Percentiles rank a stretch among this genome's conserved stretches.
Conservation (phyloP, 2,888 invertebrate genomes). For the Andrena camellia region DNA sequence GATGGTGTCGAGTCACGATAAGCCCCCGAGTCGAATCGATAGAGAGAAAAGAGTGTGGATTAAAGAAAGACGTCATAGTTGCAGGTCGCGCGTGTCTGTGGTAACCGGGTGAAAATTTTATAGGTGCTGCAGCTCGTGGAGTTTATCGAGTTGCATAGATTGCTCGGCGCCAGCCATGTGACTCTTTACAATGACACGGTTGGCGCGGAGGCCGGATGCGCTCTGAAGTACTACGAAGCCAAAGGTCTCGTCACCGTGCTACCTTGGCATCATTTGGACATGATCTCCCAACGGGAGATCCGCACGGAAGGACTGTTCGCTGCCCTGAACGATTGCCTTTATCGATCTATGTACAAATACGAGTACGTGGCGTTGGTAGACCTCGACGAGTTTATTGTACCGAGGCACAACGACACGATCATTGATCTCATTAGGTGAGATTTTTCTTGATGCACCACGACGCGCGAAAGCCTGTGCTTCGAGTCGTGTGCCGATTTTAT, state of each 20-base stretch:
- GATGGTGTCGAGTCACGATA: conserved; percentile 23
- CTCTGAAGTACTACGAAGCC: conserved; percentile 89
- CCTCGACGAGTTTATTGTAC: conserved; percentile 95
- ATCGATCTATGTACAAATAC: conserved; percentile 94
- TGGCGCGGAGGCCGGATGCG: conserved; percentile 91
- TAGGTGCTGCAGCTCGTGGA: conserved; percentile 93
- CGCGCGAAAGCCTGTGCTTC: no score
- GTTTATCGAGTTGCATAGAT: conserved; percentile 94
- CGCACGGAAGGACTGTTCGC: conserved; percentile 97
- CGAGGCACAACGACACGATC: conserved; percentile 91
- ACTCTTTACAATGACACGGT: conserved; percentile 96
- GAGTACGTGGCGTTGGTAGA: conserved; percentile 94
- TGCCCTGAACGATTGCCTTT: conserved; percentile 96
- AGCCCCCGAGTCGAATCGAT: conserved; percentile 4
- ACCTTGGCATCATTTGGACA: conserved; percentile 93
- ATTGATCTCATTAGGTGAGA: conserved; percentile 90
- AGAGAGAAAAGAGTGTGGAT: background rate
- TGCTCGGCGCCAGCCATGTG: conserved; percentile 94
- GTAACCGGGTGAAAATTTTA: conserved; percentile 27
- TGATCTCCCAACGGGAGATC: conserved; percentile 95
- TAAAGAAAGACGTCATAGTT: background rate
- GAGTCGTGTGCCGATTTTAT: no score
- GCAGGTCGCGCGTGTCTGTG: background rate
- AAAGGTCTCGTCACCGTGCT: conserved; percentile 90
- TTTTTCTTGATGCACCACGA: background rate